phyloP scores from a whole-genome alignment of 2,797 vertebrate species.

The Microctenopoma steveboyesi region DNA sequence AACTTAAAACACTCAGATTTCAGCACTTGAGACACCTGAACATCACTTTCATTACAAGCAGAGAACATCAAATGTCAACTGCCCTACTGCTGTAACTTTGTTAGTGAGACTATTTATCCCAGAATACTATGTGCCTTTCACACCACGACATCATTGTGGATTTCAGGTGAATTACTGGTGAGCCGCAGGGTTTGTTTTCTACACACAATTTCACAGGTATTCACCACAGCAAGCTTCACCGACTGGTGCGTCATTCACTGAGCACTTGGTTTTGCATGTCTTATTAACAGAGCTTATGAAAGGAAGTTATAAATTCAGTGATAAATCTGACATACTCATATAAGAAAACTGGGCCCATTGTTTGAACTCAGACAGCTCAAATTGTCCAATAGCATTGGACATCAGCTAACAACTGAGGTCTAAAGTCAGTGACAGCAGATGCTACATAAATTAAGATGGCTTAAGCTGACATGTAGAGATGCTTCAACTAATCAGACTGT shows the following conservation, averaged over 20 bases:
- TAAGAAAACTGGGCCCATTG: conserved; percentile 29
- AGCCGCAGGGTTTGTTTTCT: neutral
- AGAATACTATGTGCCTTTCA: no score
- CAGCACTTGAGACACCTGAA: no score
- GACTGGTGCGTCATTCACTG: neutral
- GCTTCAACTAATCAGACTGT: neutral
- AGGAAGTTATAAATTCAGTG: conserved; percentile 25
- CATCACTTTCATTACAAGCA: no score
- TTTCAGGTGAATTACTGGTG: no score
- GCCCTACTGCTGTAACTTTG: no score
- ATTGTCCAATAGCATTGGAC: conserved; percentile 3
- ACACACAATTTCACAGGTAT: neutral
- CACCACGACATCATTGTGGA: no score
- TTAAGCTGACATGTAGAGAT: neutral
- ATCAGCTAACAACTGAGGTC: conserved; percentile 5
- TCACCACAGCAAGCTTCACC: neutral
- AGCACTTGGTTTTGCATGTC: no score
- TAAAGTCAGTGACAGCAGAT: neutral
- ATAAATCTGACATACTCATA: conserved; percentile 9
- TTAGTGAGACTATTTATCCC: no score
- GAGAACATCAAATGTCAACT: no score
- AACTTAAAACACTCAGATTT: no score
- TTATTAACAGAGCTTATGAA: no score
- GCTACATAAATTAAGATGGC: neutral
- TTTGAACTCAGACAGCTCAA: conserved; percentile 14